Percentiles rank a stretch among this genome's conserved stretches.
These are phyloP conservation scores for Dendrolimus pini DNA, from an alignment of 2,888 invertebrate species.

Conservation along the genomic window DNA sequence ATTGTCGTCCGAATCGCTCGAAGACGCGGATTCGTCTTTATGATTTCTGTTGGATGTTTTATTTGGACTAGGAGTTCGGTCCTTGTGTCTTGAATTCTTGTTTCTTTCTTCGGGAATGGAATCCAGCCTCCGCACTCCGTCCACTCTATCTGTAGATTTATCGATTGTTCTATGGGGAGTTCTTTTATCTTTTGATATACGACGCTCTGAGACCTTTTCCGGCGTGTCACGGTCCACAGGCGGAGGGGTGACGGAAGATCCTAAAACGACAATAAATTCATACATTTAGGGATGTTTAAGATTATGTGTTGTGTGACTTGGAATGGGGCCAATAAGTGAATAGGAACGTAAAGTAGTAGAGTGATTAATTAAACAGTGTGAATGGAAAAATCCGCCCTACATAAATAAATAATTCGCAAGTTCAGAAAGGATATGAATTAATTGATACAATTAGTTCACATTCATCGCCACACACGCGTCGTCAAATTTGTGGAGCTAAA, in stretches of 20 bases:
- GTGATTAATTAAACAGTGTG: no score
- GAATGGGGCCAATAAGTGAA: no score
- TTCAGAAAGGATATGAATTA: no score
- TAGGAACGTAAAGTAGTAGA: no score
- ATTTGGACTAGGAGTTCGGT: constrained; percentile 50
- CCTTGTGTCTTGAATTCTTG: constrained; percentile 42
- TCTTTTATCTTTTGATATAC: constrained; percentile 48
- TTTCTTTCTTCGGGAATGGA: constrained; percentile 48
- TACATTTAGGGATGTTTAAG: no score
- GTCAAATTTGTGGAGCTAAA: no score
- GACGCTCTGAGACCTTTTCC: constrained; percentile 47
- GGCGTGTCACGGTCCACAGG: constrained; percentile 51
- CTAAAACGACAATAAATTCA: constrained; percentile 22
- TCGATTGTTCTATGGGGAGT: constrained; percentile 46
- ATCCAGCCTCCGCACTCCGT: constrained; percentile 45
- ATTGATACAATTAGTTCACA: no score
- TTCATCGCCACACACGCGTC: no score
- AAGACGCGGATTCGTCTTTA: constrained; percentile 55
- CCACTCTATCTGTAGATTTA: constrained; percentile 46
- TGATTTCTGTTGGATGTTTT: constrained; percentile 34
- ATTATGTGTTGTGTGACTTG: no score
- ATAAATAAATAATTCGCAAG: no score
- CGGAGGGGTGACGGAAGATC: constrained; percentile 57
- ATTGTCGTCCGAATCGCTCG: constrained; percentile 56
- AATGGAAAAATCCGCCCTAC: no score